A percentile compares a stretch with the other conserved stretches of the same genome.
Conservation (phyloP, 2,888 invertebrate genomes). For the Ecdyonurus torrentis region DNA sequence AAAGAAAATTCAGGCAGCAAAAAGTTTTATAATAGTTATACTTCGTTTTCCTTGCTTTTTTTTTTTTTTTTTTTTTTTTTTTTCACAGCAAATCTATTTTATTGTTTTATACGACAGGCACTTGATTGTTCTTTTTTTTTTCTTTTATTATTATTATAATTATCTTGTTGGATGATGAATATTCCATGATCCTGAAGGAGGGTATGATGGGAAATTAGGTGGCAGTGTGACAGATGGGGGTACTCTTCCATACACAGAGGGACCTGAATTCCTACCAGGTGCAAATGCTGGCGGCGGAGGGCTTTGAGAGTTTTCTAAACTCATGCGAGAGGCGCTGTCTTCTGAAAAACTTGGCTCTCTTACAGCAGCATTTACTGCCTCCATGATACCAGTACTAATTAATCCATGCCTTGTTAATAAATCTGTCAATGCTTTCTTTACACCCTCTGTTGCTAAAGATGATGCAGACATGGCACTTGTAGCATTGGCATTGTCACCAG, state of each 20-base stretch:
- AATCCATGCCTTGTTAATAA: slow-evolving; percentile 32
- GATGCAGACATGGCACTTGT: slow-evolving; percentile 19
- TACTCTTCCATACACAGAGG: neutral
- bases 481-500: slow-evolving; percentile 28
- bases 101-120: neutral
- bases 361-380: neutral
- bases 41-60: neutral
- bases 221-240: neutral
- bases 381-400: slow-evolving; percentile 18
- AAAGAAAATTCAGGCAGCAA: no score
- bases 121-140: neutral
- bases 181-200: neutral
- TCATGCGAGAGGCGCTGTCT: neutral
- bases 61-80: neutral
- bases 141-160: no score
- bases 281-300: neutral
- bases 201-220: neutral
- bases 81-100: neutral
- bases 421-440: slow-evolving; percentile 31
- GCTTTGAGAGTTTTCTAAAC: neutral
- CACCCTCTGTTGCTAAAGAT: slow-evolving; percentile 28
- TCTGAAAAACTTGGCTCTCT: neutral
- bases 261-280: neutral
- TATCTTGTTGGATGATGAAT: neutral
- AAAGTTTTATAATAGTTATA: neutral